Evolutionary conservation across 2,888 invertebrate genomes (phyloP).

Genomic region (Agrenia bidenticulata): DNA sequence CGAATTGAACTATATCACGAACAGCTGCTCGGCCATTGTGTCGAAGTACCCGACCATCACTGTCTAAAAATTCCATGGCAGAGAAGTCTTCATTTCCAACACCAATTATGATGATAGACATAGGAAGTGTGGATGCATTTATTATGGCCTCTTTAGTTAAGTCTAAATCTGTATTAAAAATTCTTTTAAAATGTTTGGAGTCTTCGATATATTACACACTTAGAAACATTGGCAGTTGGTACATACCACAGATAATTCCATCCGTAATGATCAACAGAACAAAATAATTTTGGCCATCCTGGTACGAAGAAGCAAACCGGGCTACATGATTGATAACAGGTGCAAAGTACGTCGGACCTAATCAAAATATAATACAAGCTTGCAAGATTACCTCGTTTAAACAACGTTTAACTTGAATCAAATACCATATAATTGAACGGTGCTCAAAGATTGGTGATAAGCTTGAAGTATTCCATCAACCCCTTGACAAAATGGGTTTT

Average conservation of each 20-base stretch:
- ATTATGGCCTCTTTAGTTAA: conserved; percentile 55
- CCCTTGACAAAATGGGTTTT: conserved; percentile 57
- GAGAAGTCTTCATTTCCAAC: conserved; percentile 64
- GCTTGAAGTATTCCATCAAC: conserved; percentile 57
- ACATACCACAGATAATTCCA: conserved; percentile 59
- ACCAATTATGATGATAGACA: conserved; percentile 64
- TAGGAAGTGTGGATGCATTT: conserved; percentile 58
- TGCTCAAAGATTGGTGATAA: conserved; percentile 57
- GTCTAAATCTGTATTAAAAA: conserved; percentile 47
- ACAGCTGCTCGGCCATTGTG: conserved; percentile 59
- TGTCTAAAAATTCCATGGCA: conserved; percentile 65
- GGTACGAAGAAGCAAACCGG: conserved; percentile 58
- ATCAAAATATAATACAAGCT: neutral
- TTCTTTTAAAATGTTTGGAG: neutral
- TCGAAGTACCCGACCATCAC: conserved; percentile 58
- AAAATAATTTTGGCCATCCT: conserved; percentile 62
- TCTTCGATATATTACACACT: neutral
- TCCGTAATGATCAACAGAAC: conserved; percentile 65
- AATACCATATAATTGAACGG: conserved; percentile 49
- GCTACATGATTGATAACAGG: conserved; percentile 62
- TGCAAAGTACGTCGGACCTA: conserved; percentile 63
- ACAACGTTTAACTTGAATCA: neutral
- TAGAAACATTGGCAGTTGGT: neutral
- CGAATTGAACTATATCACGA: conserved; percentile 64
- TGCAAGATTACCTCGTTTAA: neutral